Evolutionary conservation across 2,113 vertebrate genomes (phyloP), one percentile per base, ranked within the genome.

Genomic region (Pterocles orientalis): DNA sequence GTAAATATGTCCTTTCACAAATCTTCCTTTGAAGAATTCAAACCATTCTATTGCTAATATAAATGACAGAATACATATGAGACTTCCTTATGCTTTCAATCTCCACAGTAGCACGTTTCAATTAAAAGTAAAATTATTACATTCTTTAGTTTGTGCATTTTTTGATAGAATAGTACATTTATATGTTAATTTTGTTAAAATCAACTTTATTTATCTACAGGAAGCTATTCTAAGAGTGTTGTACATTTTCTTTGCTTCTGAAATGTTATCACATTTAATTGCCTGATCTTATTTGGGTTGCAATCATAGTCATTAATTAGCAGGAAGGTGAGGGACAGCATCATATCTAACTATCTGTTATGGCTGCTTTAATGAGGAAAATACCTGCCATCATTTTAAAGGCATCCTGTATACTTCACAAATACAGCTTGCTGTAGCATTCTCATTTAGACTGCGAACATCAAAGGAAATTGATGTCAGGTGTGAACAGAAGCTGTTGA

Each of bases 251-350:
- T 97, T 98, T 50, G 70, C 97, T 97, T 98, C 98, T 98, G 98
- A 98, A 99, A 98, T 98, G 98, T 98, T 99, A 99, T 99, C 99
- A 98, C 98, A 97, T 99, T 98, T 99, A 99, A 99, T 99, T 99
- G 98, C 98, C 96, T 98, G 98, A 98, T 98, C 98, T 98, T 98
- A 98, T 99, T 98, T 98, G 98, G 98, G 98, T 98, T 98, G 98
- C 97, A 98, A 98, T 99, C 98, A 98, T 98, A 98, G 98, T 98
- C 98, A 98, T 98, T 98, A 99, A 99, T 99, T 99, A 99, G 98
- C 98, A 98, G 97, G 98, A 98, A 98, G 98, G 98, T 98, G 98
- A 99, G 98, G 98, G 98, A 98, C 98, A 99, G 98, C 98, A 98
- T 98, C 97, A 97, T 98, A 98, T 99, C 98, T 98, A 98, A 98